Base-by-base conservation (phyloP, 1,140 invertebrate species). In the Bombus haemorrhoidalis region DNA sequence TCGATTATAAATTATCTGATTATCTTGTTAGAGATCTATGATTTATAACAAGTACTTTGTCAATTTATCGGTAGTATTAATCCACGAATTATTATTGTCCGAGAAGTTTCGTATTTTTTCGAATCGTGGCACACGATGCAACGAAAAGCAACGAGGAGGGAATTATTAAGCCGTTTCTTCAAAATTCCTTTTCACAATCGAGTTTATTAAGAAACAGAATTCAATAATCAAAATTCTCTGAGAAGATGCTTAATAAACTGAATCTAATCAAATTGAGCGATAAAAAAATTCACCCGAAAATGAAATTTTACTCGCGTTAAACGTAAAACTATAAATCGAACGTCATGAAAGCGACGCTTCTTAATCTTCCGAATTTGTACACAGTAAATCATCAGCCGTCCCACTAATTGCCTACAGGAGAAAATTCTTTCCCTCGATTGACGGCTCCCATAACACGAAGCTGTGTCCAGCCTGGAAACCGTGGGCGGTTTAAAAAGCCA, bases 341-440 rank as follows among this genome's bases (percentile, higher is more conserved):
- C 13, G n/a, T 28, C n/a, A 41, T 12, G 34, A 12, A 4, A 9
- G 2, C 6, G 8, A 37, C 18, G 28, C 69, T 41, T 13, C 57
- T 53, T 9, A 39, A 75, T 71, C 66, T 76, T 66, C 47, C 47
- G 22, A 75, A 84, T 87, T 87, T 74, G 76, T 81, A 53, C 41
- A 15, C 15, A 9, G 32, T 87, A 90, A 90, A 89, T 90, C 71
- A 87, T 25, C 76, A 34, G 59, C 32, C 72, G 53, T 28, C 76
- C 13, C 47, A 64, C 72, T 86, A 89, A 89, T 89, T 86, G 73
- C 43, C 39, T 10, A 13, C 25, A 34, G n/a, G 43, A 18, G 47
- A 43, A 66, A 76, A 68, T 75, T 69, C 73, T 73, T 43, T 37
- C 18, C 9, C 72, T 57, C 10, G 59, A 47, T 66, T 64, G n/a